Percentiles rank a stretch among this genome's conserved stretches.
Evolutionary conservation across 2,113 vertebrate genomes (phyloP).

Genomic region (Ondatra zibethicus): DNA sequence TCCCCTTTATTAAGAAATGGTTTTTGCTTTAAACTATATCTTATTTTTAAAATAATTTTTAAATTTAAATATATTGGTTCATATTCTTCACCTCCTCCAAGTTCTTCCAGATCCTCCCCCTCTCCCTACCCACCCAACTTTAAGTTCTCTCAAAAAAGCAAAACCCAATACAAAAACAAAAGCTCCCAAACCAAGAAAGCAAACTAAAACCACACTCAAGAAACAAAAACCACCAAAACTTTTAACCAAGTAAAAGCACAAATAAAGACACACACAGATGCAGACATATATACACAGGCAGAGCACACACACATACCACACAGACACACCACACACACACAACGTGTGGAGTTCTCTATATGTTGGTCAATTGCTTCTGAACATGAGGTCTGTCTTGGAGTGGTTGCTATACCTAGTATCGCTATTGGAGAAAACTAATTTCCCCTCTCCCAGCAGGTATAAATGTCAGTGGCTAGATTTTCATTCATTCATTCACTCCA

Average conservation of each 20-base stretch:
- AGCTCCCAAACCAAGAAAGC: neutral
- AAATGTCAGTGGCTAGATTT: neutral
- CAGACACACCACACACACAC: neutral
- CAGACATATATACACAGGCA: no score
- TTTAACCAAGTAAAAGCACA: neutral
- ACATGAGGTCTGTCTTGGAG: neutral
- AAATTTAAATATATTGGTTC: neutral
- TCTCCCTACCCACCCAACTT: neutral
- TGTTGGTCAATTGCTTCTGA: neutral
- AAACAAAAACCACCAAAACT: neutral
- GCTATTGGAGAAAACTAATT: neutral
- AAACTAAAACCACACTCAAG: neutral
- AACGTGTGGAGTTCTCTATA: neutral
- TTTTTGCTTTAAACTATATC: neutral
- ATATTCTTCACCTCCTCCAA: neutral
- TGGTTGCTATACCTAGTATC: neutral
- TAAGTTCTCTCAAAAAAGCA: neutral
- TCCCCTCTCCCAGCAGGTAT: neutral
- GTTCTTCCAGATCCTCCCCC: neutral
- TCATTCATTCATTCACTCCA: neutral
- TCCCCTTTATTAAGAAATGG: neutral
- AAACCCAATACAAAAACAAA: neutral
- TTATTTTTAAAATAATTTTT: neutral
- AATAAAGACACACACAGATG: no score
- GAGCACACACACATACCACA: no score